These are phyloP conservation scores for Chaetorhynchus papuensis DNA, from an alignment of 2,113 vertebrate genomes.

Conservation along the genomic window DNA sequence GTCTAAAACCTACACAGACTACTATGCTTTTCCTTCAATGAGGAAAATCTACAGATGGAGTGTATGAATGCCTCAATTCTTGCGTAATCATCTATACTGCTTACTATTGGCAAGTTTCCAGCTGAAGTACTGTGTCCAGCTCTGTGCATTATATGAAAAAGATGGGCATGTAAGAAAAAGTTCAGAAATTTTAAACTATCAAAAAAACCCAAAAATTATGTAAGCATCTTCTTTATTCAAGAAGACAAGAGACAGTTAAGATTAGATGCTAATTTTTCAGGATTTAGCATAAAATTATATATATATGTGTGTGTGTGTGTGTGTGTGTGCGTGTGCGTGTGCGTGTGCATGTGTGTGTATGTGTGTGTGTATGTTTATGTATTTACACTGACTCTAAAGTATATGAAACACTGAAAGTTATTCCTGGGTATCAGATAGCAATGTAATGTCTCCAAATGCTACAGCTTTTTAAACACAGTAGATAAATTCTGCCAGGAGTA, in stretches of 20 bases:
- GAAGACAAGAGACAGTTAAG: background rate
- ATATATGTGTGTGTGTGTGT: too few species aligned
- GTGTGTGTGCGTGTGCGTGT: too few species aligned
- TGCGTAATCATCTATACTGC: background rate
- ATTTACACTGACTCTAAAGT: background rate
- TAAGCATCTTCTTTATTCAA: background rate
- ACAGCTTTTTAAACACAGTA: background rate
- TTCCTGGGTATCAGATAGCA: background rate
- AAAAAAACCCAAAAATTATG: background rate
- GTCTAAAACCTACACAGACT: background rate
- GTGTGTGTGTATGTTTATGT: background rate
- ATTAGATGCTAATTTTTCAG: background rate
- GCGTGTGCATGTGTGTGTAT: too few species aligned
- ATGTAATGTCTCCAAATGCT: background rate
- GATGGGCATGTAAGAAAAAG: accelerated
- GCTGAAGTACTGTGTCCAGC: background rate
- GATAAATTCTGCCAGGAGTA: background rate
- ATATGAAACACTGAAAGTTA: background rate
- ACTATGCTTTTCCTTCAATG: background rate
- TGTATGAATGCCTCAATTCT: background rate
- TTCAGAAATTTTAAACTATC: background rate
- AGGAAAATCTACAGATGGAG: background rate
- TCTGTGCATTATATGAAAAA: background rate
- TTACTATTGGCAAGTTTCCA: background rate
- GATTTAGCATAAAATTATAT: background rate